Base-by-base conservation (phyloP, 2,888 invertebrate species). In the Himalopsyche anomala region DNA sequence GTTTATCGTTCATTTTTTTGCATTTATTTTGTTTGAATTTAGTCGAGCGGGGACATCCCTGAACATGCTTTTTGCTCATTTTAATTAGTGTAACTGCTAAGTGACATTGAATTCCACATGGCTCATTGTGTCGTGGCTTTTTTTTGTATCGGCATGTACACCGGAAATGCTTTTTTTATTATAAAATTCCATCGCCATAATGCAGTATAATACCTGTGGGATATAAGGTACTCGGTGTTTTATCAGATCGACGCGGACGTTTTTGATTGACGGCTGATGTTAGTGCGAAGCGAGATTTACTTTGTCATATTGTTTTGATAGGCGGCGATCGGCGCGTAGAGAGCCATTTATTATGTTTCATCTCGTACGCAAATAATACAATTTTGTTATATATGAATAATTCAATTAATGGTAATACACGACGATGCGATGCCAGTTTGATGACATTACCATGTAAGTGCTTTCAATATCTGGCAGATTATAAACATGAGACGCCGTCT, bases 371-470 rank as follows among this genome's bases (percentile, higher is more conserved):
- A 36, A 74, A 74, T 62, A 56, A n/a, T 56, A 55, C 12, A n/a
- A 62, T 19, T 62, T 19, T 62, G 28, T 69, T 2, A 36, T 36
- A 36, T 4, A 85, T 85, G 82, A 82, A 85, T 85, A 82, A 85
- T 85, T 85, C 85, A 85, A 74, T 80, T n/a, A 42, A 85, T 85
- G 79, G 19, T 79, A 82, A 85, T 51, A 12, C 69, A 56, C 55
- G 55, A 28, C 69, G 45, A 55, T 81, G 40, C 69, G 51, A 81
- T 84, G 84, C 55, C 81, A 81, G 62, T 84, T 45, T 81, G 85
- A 79, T 54, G 54, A 51, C 56, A 85, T 85, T 85, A 85, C 74
- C 85, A 83, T 80, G 83, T 42, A 54, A 51, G 83, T 82, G 81
- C 80, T 38, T 85, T 38, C 74, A 38, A 80, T 83, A 85, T 83